A percentile compares a stretch with the other conserved stretches of the same genome.
These are phyloP conservation scores for Dicaeum eximium DNA, from an alignment of 2,113 vertebrate genomes.

Conservation along the genomic window DNA sequence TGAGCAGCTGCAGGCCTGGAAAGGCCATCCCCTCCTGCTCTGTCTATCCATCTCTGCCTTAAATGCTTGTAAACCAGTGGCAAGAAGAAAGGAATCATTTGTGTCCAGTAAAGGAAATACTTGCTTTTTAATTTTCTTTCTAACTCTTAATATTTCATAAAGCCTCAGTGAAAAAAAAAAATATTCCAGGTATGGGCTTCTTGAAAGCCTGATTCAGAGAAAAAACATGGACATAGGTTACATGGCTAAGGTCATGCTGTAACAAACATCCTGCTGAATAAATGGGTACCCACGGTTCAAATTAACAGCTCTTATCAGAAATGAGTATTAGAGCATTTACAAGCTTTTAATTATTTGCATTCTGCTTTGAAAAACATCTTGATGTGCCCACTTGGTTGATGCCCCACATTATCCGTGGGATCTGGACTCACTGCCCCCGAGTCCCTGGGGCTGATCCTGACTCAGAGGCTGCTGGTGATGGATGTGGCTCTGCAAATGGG, in stretches of 20 bases:
- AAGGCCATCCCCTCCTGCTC: not conserved
- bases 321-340: not conserved
- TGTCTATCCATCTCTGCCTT: not conserved
- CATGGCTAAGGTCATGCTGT: not conserved
- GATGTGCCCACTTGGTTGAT: fast-evolving
- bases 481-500: not conserved
- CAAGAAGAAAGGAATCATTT: not conserved
- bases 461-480: not conserved
- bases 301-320: not conserved
- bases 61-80: not conserved
- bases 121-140: not conserved
- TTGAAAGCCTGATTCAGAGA: not conserved
- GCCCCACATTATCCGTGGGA: fast-evolving
- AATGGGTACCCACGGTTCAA: not conserved
- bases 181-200: not conserved
- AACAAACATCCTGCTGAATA: not conserved
- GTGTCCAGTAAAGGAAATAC: not conserved
- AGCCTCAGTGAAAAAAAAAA: not conserved
- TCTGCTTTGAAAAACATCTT: not conserved
- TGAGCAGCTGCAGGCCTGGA: not conserved
- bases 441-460: not conserved
- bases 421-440: fast-evolving
- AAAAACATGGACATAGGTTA: fast-evolving
- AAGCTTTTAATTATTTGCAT: not conserved
- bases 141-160: not conserved